These are phyloP conservation scores for Mactra quadrangularis DNA, from an alignment of 1,140 invertebrate species.

Conservation along the genomic window DNA sequence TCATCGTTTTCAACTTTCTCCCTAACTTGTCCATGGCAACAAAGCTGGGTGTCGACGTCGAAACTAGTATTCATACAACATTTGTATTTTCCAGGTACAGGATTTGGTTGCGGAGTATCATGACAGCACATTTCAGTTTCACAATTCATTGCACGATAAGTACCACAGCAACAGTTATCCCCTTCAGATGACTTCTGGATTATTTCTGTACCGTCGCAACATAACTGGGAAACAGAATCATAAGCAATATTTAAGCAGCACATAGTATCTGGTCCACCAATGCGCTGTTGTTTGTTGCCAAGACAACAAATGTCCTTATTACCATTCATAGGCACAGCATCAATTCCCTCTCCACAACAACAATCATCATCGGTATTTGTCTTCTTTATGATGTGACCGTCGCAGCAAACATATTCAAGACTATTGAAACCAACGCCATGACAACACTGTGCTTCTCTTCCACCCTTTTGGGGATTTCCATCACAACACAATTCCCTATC, in stretches of 20 bases:
- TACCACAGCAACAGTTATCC: conserved; percentile 32
- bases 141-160: conserved; percentile 1
- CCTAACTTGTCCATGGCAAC: background rate
- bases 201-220: conserved; percentile 34
- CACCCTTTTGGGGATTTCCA: conserved; percentile 3
- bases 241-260: conserved; percentile 33
- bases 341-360: conserved; percentile 16
- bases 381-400: conserved; percentile 19
- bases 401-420: conserved; percentile 17
- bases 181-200: conserved; percentile 12
- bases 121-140: conserved; percentile 15
- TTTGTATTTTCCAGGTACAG: conserved; percentile 1
- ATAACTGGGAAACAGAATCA: conserved; percentile 9
- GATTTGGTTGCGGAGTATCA: conserved; percentile 17
- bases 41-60: conserved; percentile 20
- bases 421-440: background rate
- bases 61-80: conserved; percentile 27
- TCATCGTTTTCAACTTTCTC: conserved; percentile 26
- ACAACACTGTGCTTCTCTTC: conserved; percentile 13
- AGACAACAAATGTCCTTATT: conserved; percentile 16
- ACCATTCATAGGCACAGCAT: background rate
- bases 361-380: conserved; percentile 3
- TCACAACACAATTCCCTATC: conserved; percentile 37
- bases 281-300: conserved; percentile 1
- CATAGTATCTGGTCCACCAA: conserved; percentile 16